A percentile compares a stretch with the other conserved stretches of the same genome.
Evolutionary conservation across 2,113 vertebrate species (phyloP).

Genomic region (Cyprinodon tularosa): DNA sequence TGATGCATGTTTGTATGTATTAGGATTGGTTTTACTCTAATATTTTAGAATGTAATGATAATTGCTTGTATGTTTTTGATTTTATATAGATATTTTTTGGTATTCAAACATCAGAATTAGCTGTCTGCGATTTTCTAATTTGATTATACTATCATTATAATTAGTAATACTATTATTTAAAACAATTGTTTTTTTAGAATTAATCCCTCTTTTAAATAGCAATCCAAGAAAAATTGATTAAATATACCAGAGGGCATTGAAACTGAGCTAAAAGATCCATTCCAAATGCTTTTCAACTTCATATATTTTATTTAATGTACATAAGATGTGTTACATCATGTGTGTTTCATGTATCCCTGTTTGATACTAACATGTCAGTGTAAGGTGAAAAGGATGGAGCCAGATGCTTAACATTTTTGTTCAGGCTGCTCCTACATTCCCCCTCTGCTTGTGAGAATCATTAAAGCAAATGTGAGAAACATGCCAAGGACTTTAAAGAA

Average conservation of each 20-base stretch:
- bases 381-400: conserved; percentile 19
- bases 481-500: conserved; percentile 8
- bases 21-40: no score
- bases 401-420: conserved; percentile 40
- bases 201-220: neutral
- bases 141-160: neutral
- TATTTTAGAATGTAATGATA: no score
- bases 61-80: neutral
- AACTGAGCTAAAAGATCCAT: neutral
- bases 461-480: conserved; percentile 33
- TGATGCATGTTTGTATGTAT: neutral
- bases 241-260: neutral
- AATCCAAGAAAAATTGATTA: no score
- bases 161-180: no score
- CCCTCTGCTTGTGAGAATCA: conserved; percentile 46
- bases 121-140: neutral
- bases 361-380: neutral
- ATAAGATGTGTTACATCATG: neutral
- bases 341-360: neutral
- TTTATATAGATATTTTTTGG: neutral
- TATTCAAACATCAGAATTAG: neutral
- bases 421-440: conserved; percentile 38
- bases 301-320: neutral
- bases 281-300: neutral
- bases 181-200: neutral